These are phyloP conservation scores for Gallinago media DNA, from an alignment of 2,113 vertebrate species.

Conservation along the genomic window DNA sequence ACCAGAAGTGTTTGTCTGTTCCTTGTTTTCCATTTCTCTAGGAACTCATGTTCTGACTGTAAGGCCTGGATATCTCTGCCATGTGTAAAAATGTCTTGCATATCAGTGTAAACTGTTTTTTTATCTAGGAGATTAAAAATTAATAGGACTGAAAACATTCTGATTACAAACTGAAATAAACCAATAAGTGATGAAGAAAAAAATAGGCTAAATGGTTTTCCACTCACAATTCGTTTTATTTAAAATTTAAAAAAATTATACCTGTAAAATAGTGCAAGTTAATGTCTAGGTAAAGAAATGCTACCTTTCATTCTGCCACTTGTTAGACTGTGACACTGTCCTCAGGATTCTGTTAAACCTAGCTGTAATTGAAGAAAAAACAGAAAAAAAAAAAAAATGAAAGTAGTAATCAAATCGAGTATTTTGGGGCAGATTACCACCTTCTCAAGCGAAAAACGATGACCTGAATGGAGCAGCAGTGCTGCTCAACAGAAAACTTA, in stretches of 20 bases:
- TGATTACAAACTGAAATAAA: neutral
- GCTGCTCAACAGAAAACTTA: neutral
- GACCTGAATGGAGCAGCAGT: neutral
- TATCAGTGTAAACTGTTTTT: neutral
- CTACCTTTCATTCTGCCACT: neutral
- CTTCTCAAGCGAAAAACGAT: neutral
- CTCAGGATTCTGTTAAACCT: neutral
- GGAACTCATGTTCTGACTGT: fast-evolving
- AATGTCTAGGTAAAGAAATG: neutral
- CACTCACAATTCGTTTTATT: neutral
- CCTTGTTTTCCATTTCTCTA: neutral
- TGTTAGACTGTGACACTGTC: neutral
- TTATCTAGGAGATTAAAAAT: conserved; percentile 1
- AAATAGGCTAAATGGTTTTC: neutral
- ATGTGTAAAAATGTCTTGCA: neutral
- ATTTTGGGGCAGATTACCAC: neutral
- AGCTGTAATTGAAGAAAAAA: neutral
- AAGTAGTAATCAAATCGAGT: no score
- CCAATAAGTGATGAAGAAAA: neutral
- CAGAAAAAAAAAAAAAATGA: no score
- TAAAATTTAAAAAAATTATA: neutral
- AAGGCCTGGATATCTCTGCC: neutral
- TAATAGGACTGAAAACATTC: conserved; percentile 4
- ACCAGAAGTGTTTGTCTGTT: neutral
- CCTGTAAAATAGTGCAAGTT: neutral